Conservation (phyloP, 2,797 vertebrate genomes). For the Loriculus beryllinus region DNA sequence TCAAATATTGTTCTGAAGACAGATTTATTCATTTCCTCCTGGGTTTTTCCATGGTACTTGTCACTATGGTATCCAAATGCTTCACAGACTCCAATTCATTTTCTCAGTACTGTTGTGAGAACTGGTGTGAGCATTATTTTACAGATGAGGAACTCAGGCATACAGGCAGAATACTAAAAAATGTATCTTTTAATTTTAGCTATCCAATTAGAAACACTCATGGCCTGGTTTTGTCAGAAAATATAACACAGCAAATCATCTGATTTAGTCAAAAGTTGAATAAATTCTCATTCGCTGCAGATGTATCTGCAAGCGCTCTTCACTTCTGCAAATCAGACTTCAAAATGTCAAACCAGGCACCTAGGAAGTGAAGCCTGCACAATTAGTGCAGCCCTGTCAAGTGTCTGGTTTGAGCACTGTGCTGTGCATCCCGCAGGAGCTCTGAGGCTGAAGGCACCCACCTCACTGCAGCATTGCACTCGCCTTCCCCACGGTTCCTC, state of each 20-base stretch:
- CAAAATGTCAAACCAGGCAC: not conserved
- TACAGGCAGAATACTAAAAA: not conserved
- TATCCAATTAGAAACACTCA: conserved; percentile 13
- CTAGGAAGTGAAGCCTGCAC: not conserved
- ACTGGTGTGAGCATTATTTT: not conserved
- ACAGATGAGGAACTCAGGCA: not conserved
- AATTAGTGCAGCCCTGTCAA: accelerated
- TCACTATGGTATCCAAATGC: conserved; percentile 40
- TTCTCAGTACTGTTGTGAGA: not conserved
- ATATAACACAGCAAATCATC: not conserved
- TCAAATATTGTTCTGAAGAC: conserved; percentile 55
- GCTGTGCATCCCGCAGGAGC: not conserved
- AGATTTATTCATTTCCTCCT: conserved; percentile 61
- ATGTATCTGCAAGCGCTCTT: not conserved
- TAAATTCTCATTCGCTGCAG: not conserved
- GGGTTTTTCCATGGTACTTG: conserved; percentile 29
- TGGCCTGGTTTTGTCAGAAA: conserved; percentile 31
- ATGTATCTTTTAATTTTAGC: not conserved
- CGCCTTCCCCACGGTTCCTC: accelerated
- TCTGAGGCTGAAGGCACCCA: not conserved
- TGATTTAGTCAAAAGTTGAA: not conserved
- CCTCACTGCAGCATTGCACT: accelerated
- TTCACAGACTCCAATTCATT: conserved; percentile 27
- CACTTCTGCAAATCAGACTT: not conserved
- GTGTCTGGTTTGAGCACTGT: not conserved